A percentile compares a stretch with the other conserved stretches of the same genome.
Conservation (phyloP, 2,113 vertebrate species). For the Oryzias woworae region DNA sequence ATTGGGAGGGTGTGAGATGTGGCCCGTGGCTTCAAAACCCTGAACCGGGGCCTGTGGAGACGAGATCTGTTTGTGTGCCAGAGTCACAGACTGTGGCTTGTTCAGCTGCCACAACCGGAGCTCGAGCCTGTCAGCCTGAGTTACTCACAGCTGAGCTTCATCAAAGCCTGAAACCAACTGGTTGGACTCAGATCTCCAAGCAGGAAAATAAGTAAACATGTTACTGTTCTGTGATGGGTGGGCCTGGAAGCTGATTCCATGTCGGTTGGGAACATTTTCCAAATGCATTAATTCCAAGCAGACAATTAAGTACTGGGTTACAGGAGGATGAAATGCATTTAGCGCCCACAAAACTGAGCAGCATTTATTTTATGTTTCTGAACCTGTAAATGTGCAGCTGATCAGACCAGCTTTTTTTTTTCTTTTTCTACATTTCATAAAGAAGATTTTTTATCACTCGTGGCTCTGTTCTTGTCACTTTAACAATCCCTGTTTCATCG, state of each 20-base stretch:
- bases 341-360: no score
- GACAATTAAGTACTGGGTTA: slow-evolving; percentile 1
- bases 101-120: slow-evolving; percentile 9
- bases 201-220: slow-evolving; percentile 18
- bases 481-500: slow-evolving; percentile 4
- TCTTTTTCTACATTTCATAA: no score
- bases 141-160: slow-evolving; percentile 34
- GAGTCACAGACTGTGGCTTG: background rate
- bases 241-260: slow-evolving; percentile 7
- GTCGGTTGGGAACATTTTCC: background rate
- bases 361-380: no score
- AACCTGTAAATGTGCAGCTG: no score
- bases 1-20: slow-evolving; percentile 12
- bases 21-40: slow-evolving; percentile 15
- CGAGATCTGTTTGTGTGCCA: slow-evolving; percentile 3
- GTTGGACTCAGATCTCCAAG: slow-evolving; percentile 12
- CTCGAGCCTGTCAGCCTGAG: background rate
- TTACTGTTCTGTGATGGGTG: slow-evolving; percentile 3
- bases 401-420: no score
- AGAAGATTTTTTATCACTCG: background rate
- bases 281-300: background rate
- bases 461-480: slow-evolving; percentile 11
- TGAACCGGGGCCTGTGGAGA: slow-evolving; percentile 22
- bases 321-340: no score
- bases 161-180: slow-evolving; percentile 14